These are phyloP conservation scores for Alloplasta piceator DNA, from an alignment of 2,888 invertebrate species.

Conservation along the genomic window DNA sequence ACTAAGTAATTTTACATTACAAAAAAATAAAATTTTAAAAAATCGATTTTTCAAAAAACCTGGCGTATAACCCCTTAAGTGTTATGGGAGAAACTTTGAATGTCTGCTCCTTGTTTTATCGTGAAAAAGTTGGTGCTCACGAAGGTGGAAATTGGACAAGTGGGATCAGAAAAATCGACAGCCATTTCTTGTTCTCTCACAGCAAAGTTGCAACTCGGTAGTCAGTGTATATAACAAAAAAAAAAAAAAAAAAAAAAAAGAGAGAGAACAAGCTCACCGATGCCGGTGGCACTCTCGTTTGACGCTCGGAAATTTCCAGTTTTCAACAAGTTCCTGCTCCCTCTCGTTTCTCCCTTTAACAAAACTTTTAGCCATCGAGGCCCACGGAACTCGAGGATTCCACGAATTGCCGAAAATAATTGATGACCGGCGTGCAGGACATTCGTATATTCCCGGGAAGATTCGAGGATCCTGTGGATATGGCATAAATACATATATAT, in stretches of 20 bases:
- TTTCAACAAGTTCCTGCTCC: slow-evolving; percentile 55
- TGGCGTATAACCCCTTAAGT: too few relatives aligned
- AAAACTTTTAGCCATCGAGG: slow-evolving; percentile 7
- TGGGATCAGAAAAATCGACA: slow-evolving; percentile 32
- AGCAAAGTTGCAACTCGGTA: background rate
- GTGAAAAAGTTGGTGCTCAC: background rate
- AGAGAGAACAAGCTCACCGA: slow-evolving; percentile 19
- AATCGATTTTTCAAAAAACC: too few relatives aligned
- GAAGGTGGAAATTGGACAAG: slow-evolving; percentile 3
- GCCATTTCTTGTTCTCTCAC: background rate
- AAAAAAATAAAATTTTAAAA: too few relatives aligned
- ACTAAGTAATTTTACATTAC: too few relatives aligned
- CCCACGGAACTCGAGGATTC: slow-evolving; percentile 47
- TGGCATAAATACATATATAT: slow-evolving; percentile 21
- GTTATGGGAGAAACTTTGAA: background rate
- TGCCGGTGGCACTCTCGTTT: slow-evolving; percentile 47
- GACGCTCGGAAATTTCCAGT: slow-evolving; percentile 58
- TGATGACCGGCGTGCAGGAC: slow-evolving; percentile 63
- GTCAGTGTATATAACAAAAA: background rate
- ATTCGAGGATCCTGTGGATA: background rate
- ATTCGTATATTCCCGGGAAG: slow-evolving; percentile 43
- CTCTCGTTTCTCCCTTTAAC: background rate
- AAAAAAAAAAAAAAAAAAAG: background rate
- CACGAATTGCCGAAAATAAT: slow-evolving; percentile 70
- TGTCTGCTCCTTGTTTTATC: background rate